Evolutionary conservation across 1,140 invertebrate species (phyloP).

Genomic region (Heliconius melpomene): DNA sequence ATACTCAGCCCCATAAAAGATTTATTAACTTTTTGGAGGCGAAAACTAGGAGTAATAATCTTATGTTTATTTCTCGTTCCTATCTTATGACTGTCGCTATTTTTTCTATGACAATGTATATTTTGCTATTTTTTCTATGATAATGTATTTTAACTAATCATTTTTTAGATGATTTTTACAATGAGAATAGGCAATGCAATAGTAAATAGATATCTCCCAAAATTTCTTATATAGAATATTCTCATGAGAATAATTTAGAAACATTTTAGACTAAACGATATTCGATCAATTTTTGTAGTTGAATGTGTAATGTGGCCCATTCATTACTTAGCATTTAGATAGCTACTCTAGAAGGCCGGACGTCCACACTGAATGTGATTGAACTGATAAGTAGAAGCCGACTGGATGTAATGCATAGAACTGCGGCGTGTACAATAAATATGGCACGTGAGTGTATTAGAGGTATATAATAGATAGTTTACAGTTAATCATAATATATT

Average conservation of each 20-base stretch:
- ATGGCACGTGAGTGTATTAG: neutral
- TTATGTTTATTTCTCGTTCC: too few species aligned
- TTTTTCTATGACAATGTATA: too few species aligned
- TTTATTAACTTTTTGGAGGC: too few species aligned
- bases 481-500: neutral
- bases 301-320: constrained; percentile 32
- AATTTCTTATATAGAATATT: too few species aligned
- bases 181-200: too few species aligned
- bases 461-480: neutral
- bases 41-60: too few species aligned
- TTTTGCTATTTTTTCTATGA: too few species aligned
- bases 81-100: too few species aligned
- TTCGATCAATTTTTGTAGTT: constrained; percentile 31
- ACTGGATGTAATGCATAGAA: neutral
- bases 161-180: too few species aligned
- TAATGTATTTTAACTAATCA: too few species aligned
- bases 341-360: constrained; percentile 23
- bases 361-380: constrained; percentile 25
- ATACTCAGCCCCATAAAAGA: too few species aligned
- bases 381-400: constrained; percentile 21
- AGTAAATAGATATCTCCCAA: too few species aligned
- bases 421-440: neutral
- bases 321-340: constrained; percentile 25
- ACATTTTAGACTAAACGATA: neutral
- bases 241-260: neutral